phyloP scores from a whole-genome alignment of 2,113 vertebrate genomes.

The Bufo bufo region DNA sequence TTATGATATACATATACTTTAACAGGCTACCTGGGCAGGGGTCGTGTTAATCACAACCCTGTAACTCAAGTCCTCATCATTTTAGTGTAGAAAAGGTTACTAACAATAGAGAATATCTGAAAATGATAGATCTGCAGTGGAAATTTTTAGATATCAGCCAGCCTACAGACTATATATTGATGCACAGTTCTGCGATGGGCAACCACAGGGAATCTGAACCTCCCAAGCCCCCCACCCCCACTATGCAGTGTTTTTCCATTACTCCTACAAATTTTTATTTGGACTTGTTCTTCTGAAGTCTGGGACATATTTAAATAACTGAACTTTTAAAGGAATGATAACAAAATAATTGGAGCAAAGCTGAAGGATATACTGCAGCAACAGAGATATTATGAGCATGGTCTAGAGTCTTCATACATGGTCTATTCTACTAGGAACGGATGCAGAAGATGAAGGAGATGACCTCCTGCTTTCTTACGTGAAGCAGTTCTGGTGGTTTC shows the following conservation, averaged over 20 bases:
- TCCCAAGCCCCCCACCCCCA: accelerated
- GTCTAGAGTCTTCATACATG: neutral
- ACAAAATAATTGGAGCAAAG: neutral
- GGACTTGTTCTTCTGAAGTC: neutral
- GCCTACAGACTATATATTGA: neutral
- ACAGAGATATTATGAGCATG: neutral
- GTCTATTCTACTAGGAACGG: slow-evolving; percentile 76
- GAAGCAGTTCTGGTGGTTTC: slow-evolving; percentile 99
- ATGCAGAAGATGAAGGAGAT: slow-evolving; percentile 92
- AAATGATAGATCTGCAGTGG: neutral
- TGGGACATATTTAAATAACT: neutral
- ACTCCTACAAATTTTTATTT: neutral
- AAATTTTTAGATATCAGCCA: no score
- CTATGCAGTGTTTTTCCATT: neutral
- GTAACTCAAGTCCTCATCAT: neutral
- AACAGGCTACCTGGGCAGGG: neutral
- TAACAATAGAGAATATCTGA: neutral
- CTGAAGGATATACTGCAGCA: neutral
- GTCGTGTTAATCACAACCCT: neutral
- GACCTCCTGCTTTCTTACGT: slow-evolving; percentile 92
- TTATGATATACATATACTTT: no score
- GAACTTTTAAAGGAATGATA: neutral
- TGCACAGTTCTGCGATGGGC: neutral
- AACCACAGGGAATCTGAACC: neutral
- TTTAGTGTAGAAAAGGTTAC: neutral